Evolutionary conservation across 2,113 vertebrate species (phyloP), one percentile per base, ranked within the genome.

Genomic region (Danio rerio): DNA sequence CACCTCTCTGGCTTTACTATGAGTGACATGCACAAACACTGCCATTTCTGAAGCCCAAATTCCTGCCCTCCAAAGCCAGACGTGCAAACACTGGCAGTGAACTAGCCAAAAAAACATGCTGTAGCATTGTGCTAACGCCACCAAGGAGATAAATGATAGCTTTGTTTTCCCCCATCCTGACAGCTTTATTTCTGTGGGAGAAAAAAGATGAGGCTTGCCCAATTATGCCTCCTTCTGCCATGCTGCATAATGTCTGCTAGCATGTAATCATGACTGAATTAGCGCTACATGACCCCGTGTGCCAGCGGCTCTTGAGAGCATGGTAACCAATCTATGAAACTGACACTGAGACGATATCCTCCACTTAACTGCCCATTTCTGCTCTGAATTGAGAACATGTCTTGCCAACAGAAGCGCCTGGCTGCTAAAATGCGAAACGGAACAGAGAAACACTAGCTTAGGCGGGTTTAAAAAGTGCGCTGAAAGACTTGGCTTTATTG

Each of bases 21-120:
- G 92, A 95, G 91, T 92, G 92, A 93, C 89, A 93, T 92, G 89
- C 89, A 90, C 92, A 93, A 93, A 93, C 83, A 92, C 80, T 80
- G 86, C 21, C 87, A 52, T 89, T 87, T 86, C 87, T 81, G 88
- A 3, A 20, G 73, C 84, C 85, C 81, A 86, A 88, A 87, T 86
- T 86, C 87, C 86, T 88, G 88, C 86, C 88, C 87, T 83, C 84
- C 87, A 65, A 9, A 31, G 88, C 84, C 82, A 56, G 85, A 87
- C 76, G 63, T 66, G 81, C 71, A 56, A 11, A 55, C 65, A 81
- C 81, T 84, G 78, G 83, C 83, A 85, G 59, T 49, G 81, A 20
- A 21, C 87, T 49, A 53, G 78, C 52, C 72, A 86, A 78, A 83
- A 83, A 66, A 80, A 56, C 63, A 77, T 0, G 6, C 15, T 56